Conservation (phyloP, 2,113 vertebrate species). For the Dicerorhinus sumatrensis region DNA sequence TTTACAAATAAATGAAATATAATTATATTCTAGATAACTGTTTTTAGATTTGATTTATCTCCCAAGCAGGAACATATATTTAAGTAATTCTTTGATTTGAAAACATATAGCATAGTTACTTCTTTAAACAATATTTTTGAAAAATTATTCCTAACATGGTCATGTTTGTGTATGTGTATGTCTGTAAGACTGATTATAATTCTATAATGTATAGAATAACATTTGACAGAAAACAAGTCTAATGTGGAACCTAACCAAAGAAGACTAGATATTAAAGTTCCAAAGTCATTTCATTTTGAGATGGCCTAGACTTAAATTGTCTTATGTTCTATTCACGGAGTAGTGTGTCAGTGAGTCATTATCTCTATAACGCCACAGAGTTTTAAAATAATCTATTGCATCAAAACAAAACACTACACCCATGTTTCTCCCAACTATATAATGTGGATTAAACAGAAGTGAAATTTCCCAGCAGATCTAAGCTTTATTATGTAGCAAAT, state of each 20-base stretch:
- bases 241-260: neutral
- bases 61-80: neutral
- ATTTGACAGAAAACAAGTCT: neutral
- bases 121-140: neutral
- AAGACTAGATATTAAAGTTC: neutral
- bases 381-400: neutral
- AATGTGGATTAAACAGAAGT: neutral
- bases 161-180: neutral
- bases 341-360: neutral
- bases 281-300: conserved; percentile 18
- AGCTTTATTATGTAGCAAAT: neutral
- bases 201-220: neutral
- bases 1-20: conserved; percentile 30
- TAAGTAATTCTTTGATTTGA: neutral
- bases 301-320: neutral
- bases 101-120: neutral
- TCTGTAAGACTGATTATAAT: neutral
- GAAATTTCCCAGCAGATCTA: neutral
- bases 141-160: neutral
- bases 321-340: neutral
- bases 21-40: neutral
- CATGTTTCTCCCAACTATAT: neutral
- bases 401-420: neutral
- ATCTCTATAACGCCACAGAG: neutral
- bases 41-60: neutral